Evolutionary conservation across 1,140 invertebrate species (phyloP).

Genomic region (Heliconius nattereri): DNA sequence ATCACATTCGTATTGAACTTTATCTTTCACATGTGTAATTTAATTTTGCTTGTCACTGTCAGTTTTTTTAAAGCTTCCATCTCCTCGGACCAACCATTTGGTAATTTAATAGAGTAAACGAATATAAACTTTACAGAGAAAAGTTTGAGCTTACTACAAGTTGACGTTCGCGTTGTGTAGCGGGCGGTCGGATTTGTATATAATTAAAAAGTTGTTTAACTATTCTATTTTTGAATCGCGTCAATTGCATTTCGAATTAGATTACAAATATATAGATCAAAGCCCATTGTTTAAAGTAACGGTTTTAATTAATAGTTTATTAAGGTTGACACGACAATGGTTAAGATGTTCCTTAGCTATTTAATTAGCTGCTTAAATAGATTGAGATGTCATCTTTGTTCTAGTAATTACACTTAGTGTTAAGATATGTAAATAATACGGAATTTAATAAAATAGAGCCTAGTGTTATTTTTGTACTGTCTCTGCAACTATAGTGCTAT

Average conservation of each 20-base stretch:
- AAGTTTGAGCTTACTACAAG: not conserved
- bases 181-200: slow-evolving; percentile 10
- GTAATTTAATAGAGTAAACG: not conserved
- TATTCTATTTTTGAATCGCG: slow-evolving; percentile 1
- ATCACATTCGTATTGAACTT: slow-evolving; percentile 1
- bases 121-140: slow-evolving; percentile 6
- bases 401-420: not conserved
- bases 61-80: not conserved
- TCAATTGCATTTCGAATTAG: slow-evolving; percentile 9
- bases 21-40: slow-evolving; percentile 10
- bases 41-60: slow-evolving; percentile 1
- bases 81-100: not conserved
- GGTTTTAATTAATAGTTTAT: slow-evolving; percentile 1
- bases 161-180: not conserved
- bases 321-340: not conserved
- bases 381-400: not conserved
- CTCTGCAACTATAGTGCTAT: too few species aligned
- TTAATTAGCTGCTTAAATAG: not conserved
- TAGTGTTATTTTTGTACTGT: too few species aligned
- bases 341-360: not conserved
- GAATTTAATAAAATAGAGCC: not conserved
- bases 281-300: slow-evolving; percentile 6
- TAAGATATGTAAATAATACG: not conserved
- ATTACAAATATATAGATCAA: not conserved
- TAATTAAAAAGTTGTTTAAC: slow-evolving; percentile 2